Base-by-base conservation (phyloP, 2,113 vertebrate species). In the Seriola dumerili region DNA sequence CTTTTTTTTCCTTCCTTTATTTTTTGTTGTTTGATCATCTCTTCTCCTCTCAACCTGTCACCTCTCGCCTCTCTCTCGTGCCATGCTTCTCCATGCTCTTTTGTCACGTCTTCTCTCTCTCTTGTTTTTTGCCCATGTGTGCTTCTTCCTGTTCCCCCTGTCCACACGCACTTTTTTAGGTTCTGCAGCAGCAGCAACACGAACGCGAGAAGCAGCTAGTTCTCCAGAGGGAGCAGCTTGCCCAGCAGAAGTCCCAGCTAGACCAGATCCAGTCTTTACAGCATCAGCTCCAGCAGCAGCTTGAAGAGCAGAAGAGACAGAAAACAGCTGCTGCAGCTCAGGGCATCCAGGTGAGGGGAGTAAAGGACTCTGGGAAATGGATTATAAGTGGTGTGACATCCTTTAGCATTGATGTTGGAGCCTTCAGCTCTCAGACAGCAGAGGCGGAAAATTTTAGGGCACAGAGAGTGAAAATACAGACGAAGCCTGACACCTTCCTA, bases 231-330 rank as follows among this genome's bases (percentile, higher is more conserved):
- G 98, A 99, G 76, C 98, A 99, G 93, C 94, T 99, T 5, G 98
- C 97, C 11, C 98, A 99, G 91, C 98, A 99, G 94, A 97, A 97
- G 80, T 94, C 98, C 36, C 98, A 99, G 85, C 94, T 99, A 1
- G 98, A 99, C 89, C 98, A 99, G 92, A 99, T 99, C 79, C 98
- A 99, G 88, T 98, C 98, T 70, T 92, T 99, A 66, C 98, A 99
- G 86, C 97, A 99, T 21, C 98, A 99, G 89, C 96, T 99, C 81
- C 98, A 99, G 90, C 98, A 98, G 85, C 98, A 99, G 88, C 95
- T 99, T 25, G 96, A 97, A 58, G 98, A 99, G 83, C 98, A 99
- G 91, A 99, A 98, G 92, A 94, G 97, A 46, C 97, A 97, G 85
- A 99, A 99, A 89, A 91, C 93, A 88, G 89, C 62, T 48, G 78